Evolutionary conservation across 2,797 vertebrate genomes (phyloP).

Genomic region (Pseudochirops cupreus): DNA sequence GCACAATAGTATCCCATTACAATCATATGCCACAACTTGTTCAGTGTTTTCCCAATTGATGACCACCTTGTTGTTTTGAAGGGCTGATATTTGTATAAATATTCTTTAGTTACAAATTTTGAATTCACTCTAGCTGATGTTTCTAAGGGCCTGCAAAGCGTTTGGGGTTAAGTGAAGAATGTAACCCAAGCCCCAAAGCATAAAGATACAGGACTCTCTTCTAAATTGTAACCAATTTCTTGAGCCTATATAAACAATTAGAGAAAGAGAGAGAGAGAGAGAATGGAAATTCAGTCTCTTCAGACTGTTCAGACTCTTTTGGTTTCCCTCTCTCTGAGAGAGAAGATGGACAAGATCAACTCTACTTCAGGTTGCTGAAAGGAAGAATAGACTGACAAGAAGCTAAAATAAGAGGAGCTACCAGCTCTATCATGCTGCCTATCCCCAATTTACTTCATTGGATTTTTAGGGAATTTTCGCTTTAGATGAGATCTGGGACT

Average conservation of each 20-base stretch:
- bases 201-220: background rate
- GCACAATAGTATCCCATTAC: too few relatives aligned
- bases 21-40: too few relatives aligned
- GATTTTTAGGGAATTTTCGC: background rate
- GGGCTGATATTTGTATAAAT: background rate
- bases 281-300: background rate
- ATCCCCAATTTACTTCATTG: background rate
- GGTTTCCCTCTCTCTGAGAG: background rate
- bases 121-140: background rate
- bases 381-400: background rate
- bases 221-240: background rate
- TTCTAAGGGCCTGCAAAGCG: background rate
- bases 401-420: background rate
- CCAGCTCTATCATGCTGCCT: background rate
- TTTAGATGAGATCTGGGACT: background rate
- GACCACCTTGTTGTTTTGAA: background rate
- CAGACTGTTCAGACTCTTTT: background rate
- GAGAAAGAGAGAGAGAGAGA: background rate
- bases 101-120: background rate
- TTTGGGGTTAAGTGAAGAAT: background rate
- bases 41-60: too few relatives aligned
- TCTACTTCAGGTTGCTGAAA: background rate
- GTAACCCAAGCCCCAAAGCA: background rate
- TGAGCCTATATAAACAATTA: background rate
- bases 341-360: background rate